Percentiles rank a stretch among this genome's conserved stretches.
These are phyloP conservation scores for Chirona hameri DNA, from an alignment of 2,888 invertebrate genomes.

Conservation along the genomic window DNA sequence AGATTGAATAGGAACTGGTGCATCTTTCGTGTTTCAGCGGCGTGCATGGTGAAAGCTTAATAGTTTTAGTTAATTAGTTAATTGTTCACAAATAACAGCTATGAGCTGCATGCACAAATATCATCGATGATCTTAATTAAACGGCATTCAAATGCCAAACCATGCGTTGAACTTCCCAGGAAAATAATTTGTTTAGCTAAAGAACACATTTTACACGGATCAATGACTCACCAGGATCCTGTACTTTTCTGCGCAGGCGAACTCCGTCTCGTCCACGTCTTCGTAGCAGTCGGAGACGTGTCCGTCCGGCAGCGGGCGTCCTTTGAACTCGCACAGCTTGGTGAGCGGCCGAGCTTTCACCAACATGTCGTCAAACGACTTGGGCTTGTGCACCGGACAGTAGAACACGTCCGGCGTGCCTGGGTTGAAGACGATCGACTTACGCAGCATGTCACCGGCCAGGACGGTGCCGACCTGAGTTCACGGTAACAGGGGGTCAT, in stretches of 20 bases:
- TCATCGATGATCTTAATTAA: no score
- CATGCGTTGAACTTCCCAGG: no score
- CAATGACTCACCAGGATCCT: slow-evolving; percentile 37
- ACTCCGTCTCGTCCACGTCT: slow-evolving; percentile 72
- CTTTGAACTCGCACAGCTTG: slow-evolving; percentile 70
- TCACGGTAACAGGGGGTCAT: neutral
- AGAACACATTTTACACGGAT: no score
- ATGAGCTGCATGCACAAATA: no score
- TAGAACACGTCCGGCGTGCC: slow-evolving; percentile 75
- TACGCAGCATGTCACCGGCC: slow-evolving; percentile 60
- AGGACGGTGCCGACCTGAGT: neutral
- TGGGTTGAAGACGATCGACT: slow-evolving; percentile 72
- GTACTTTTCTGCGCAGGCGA: slow-evolving; percentile 70
- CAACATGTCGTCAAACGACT: slow-evolving; percentile 66
- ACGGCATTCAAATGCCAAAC: no score
- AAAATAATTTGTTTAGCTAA: no score
- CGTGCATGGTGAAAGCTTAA: no score
- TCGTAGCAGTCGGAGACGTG: slow-evolving; percentile 76
- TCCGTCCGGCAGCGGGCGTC: slow-evolving; percentile 61
- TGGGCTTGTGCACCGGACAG: slow-evolving; percentile 72
- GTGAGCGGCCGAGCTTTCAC: slow-evolving; percentile 57
- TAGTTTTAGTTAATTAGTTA: no score
- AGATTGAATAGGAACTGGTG: no score
- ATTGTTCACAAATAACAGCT: no score
- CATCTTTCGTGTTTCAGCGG: no score